phyloP scores from a whole-genome alignment of 2,113 vertebrate genomes.

The Phalacrocorax pelagicus region DNA sequence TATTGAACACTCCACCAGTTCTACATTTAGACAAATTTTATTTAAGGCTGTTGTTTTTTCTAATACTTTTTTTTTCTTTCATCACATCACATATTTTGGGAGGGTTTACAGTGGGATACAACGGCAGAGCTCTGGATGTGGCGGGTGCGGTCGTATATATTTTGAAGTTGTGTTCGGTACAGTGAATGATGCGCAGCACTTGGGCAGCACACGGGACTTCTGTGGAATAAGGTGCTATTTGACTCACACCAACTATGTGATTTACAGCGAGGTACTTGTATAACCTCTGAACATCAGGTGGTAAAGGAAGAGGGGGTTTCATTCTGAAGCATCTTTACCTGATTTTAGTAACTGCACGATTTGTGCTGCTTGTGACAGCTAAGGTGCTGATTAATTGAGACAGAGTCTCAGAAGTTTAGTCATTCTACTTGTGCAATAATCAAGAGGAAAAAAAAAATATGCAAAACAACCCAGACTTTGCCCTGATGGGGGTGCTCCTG shows the following conservation, averaged over 20 bases:
- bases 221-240: not conserved
- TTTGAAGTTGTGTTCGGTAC: not conserved
- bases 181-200: not conserved
- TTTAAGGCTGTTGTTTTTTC: not conserved
- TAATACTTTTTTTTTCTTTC: not conserved
- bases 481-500: not conserved
- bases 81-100: not conserved
- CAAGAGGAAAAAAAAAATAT: fast-evolving
- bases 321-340: not conserved
- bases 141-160: not conserved
- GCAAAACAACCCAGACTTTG: not conserved
- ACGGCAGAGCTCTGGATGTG: not conserved
- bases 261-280: not conserved
- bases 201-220: not conserved
- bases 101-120: not conserved
- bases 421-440: not conserved
- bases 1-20: not conserved
- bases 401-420: not conserved
- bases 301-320: not conserved
- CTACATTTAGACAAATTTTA: not conserved
- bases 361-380: not conserved
- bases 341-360: not conserved
- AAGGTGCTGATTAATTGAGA: not conserved
- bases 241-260: no score
- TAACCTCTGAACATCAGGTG: not conserved